These are phyloP conservation scores for Patiria pectinifera DNA, from an alignment of 53 echinoderm and acorn worm genomes.

Conservation along the genomic window DNA sequence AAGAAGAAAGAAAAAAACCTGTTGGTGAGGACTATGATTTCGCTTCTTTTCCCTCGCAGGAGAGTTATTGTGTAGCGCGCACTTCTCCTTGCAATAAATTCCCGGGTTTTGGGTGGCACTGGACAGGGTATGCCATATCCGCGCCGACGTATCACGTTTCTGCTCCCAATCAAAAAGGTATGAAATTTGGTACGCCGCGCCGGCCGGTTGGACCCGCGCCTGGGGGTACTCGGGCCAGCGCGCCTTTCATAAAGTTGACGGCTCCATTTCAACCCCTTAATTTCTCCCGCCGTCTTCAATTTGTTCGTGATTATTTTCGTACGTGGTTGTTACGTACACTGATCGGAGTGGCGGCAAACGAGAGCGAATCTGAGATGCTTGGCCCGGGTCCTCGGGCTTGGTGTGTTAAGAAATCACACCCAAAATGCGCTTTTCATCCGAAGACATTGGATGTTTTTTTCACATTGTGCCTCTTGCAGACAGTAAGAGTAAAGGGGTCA, in stretches of 20 bases:
- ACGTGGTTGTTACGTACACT: conserved; percentile 7
- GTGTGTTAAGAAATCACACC: not conserved
- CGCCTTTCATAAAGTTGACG: conserved; percentile 15
- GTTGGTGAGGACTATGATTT: not conserved
- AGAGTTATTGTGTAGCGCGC: not conserved
- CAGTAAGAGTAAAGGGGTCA: no score
- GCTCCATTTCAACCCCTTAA: not conserved
- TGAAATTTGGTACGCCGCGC: conserved; percentile 21
- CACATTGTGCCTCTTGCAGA: no score
- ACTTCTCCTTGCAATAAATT: conserved; percentile 31
- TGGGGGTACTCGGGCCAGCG: not conserved
- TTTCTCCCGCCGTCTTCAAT: conserved; percentile 20
- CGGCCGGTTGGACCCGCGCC: not conserved
- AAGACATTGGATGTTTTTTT: not conserved
- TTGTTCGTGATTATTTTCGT: conserved; percentile 27
- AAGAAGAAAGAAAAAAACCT: not conserved
- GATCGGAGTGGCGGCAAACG: not conserved
- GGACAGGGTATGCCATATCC: conserved; percentile 23
- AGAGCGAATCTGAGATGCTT: not conserved
- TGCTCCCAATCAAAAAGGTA: conserved; percentile 17
- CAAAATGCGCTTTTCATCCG: not conserved
- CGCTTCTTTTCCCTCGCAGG: not conserved
- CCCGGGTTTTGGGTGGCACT: conserved; percentile 3
- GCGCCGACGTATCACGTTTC: conserved; percentile 26
- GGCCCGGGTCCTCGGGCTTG: not conserved